Percentiles rank a stretch among this genome's conserved stretches.
Evolutionary conservation across 2,888 invertebrate genomes (phyloP).

Genomic region (Caenorhabditis imperialis): DNA sequence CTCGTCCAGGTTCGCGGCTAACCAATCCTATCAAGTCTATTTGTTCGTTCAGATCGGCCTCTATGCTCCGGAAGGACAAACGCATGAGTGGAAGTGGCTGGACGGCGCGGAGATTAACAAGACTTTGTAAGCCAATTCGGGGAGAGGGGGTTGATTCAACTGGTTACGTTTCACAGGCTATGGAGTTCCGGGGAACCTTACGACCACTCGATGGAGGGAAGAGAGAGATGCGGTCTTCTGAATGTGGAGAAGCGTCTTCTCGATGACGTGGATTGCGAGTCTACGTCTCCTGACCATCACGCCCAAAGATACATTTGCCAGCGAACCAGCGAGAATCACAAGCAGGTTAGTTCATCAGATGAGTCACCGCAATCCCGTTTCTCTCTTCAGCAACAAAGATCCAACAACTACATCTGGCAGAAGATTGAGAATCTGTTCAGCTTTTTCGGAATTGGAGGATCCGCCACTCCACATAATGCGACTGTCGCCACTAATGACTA

Average conservation of each 20-base stretch:
- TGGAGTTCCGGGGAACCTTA: constrained; percentile 50
- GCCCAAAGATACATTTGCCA: constrained; percentile 53
- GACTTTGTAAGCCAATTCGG: constrained; percentile 26
- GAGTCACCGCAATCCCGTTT: constrained; percentile 6
- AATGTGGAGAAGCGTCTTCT: constrained; percentile 36
- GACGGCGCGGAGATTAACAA: constrained; percentile 37
- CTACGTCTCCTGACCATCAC: constrained; percentile 21
- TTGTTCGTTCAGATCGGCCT: constrained; percentile 47
- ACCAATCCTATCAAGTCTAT: constrained; percentile 20
- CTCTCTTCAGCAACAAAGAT: constrained; percentile 58
- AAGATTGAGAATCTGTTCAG: constrained; percentile 59
- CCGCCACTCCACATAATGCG: constrained; percentile 29
- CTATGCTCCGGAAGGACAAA: constrained; percentile 46
- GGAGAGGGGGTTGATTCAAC: background rate
- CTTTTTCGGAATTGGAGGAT: constrained; percentile 56
- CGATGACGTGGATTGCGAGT: constrained; percentile 55
- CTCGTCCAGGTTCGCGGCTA: constrained; percentile 46
- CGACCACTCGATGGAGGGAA: constrained; percentile 51
- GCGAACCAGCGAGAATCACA: constrained; percentile 43
- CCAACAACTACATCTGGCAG: constrained; percentile 62
- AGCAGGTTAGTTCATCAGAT: constrained; percentile 18
- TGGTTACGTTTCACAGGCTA: constrained; percentile 8
- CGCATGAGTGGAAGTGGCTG: constrained; percentile 51
- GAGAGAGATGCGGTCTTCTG: constrained; percentile 48
- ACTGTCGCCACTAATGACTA: constrained; percentile 36